phyloP scores from a whole-genome alignment of 2,113 vertebrate species.

The Sterna hirundo region DNA sequence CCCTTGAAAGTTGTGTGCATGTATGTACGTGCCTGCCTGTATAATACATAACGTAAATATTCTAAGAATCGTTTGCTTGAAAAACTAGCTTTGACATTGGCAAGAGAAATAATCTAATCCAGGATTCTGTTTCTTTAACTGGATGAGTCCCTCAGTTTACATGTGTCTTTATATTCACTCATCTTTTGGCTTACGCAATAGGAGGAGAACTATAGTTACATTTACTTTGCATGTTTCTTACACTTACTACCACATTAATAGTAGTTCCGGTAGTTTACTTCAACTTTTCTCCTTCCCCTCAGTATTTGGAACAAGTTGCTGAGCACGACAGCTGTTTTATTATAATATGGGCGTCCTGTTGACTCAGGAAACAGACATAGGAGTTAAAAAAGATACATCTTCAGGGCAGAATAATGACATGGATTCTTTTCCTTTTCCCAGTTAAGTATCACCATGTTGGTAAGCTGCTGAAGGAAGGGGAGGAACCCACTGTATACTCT shows the following conservation, averaged over 20 bases:
- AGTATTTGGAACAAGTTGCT: background rate
- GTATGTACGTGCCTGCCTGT: rapidly evolving
- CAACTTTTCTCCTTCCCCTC: background rate
- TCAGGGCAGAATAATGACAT: background rate
- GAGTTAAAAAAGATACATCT: background rate
- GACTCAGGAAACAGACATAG: background rate
- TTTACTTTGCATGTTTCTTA: background rate
- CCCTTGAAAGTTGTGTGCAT: background rate
- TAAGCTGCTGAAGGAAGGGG: slow-evolving; percentile 92
- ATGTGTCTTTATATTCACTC: background rate
- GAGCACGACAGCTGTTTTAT: background rate
- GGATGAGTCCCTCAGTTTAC: background rate
- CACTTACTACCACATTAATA: background rate
- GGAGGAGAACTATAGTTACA: background rate
- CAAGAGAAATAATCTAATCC: background rate
- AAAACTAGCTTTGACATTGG: background rate
- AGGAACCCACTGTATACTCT: slow-evolving; percentile 92
- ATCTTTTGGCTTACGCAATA: background rate
- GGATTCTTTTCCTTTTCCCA: slow-evolving; percentile 48
- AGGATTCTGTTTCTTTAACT: background rate
- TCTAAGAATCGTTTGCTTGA: background rate
- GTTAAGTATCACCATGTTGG: slow-evolving; percentile 95
- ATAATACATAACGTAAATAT: background rate
- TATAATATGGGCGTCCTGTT: background rate
- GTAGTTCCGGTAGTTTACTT: background rate